Conservation (phyloP, 2,888 invertebrate species). For the Morinoia aosen region DNA sequence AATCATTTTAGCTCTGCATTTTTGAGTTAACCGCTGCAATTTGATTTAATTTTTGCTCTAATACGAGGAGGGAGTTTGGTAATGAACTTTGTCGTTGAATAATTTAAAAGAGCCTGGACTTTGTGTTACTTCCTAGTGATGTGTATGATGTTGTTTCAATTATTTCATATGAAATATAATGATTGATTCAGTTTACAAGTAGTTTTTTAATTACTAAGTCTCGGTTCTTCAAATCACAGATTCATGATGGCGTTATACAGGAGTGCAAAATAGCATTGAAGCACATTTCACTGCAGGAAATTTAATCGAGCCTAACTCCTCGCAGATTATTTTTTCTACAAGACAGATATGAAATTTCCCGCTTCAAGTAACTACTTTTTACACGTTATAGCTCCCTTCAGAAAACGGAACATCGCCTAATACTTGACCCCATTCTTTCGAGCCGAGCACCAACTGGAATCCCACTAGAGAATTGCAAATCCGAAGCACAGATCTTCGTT, state of each 20-base stretch:
- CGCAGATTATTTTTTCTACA: neutral
- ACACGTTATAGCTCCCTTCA: neutral
- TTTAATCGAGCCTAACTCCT: neutral
- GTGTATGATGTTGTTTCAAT: too few species aligned
- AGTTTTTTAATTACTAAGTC: too few species aligned
- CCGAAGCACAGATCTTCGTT: neutral
- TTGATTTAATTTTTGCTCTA: neutral
- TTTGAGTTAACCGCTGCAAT: neutral
- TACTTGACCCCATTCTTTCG: neutral
- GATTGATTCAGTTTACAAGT: too few species aligned
- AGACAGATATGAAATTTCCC: neutral
- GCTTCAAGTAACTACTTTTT: neutral
- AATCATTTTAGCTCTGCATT: neutral
- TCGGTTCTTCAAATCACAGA: too few species aligned
- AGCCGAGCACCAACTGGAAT: neutral
- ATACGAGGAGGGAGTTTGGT: neutral
- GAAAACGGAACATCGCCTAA: neutral
- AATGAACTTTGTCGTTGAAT: neutral
- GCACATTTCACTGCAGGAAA: too few species aligned
- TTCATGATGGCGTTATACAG: too few species aligned
- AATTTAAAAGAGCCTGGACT: neutral
- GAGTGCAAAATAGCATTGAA: too few species aligned
- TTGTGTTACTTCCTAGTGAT: neutral
- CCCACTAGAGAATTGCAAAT: neutral
- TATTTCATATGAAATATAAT: too few species aligned